These are phyloP conservation scores for Danio choprae DNA, from an alignment of 2,797 vertebrate species.

Conservation along the genomic window DNA sequence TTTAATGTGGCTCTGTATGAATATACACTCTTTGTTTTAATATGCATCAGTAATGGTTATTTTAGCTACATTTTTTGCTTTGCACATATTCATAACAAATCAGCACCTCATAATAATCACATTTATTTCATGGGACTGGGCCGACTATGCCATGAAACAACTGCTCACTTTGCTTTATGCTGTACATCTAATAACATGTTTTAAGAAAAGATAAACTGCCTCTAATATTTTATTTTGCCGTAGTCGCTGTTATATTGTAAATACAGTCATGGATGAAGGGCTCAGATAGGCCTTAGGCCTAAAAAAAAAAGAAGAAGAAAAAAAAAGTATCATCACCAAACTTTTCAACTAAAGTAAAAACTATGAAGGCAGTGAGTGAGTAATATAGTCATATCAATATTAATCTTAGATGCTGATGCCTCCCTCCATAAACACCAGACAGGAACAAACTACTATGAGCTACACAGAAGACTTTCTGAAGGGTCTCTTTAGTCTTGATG, in stretches of 20 bases:
- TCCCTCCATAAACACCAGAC: slow-evolving; percentile 20
- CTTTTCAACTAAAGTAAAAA: neutral
- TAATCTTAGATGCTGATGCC: neutral
- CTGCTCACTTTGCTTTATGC: neutral
- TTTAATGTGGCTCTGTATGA: too few relatives aligned
- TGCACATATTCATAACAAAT: neutral
- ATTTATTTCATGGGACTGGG: neutral
- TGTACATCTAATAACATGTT: neutral
- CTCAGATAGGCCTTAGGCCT: neutral
- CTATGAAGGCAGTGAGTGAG: neutral
- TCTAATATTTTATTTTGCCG: neutral
- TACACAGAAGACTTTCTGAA: neutral
- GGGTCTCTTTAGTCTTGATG: neutral
- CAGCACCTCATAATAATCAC: neutral
- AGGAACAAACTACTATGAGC: neutral
- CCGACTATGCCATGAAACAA: neutral
- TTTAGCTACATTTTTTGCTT: too few relatives aligned
- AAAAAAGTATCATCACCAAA: neutral
- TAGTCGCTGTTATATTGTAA: neutral
- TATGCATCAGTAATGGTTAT: too few relatives aligned
- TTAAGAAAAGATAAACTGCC: neutral
- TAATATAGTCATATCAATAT: slow-evolving; percentile 30
- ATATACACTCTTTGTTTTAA: neutral
- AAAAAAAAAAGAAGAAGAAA: too few relatives aligned
- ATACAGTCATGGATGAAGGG: neutral